Conservation (phyloP, 2,113 vertebrate genomes). For the Eclectus roratus region DNA sequence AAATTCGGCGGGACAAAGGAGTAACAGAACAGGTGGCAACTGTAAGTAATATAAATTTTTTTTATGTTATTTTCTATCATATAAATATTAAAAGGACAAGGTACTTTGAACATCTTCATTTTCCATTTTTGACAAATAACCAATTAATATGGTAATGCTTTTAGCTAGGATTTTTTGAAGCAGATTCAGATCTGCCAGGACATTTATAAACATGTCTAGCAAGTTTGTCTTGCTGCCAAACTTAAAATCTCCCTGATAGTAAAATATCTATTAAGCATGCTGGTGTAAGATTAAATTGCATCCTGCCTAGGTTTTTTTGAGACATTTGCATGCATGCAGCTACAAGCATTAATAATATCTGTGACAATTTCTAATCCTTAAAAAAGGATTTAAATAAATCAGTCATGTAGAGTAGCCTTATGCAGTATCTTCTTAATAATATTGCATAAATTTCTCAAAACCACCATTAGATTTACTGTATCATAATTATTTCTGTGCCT, state of each 20-base stretch:
- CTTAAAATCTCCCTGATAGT: constrained; percentile 43
- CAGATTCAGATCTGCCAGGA: constrained; percentile 43
- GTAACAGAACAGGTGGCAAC: constrained; percentile 77
- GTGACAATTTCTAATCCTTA: constrained; percentile 10
- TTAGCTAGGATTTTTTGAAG: constrained; percentile 28
- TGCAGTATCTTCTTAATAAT: background rate
- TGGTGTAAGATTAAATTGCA: constrained; percentile 28
- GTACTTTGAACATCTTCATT: constrained; percentile 19
- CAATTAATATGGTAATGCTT: constrained; percentile 37
- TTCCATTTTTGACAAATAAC: constrained; percentile 36
- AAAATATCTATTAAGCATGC: constrained; percentile 31
- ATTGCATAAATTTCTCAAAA: background rate
- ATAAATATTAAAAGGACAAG: background rate
- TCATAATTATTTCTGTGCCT: background rate
- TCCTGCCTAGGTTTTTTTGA: constrained; percentile 1
- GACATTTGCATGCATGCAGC: background rate
- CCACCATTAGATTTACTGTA: background rate
- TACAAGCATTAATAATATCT: constrained; percentile 23
- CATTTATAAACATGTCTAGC: constrained; percentile 46
- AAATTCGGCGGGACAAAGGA: constrained; percentile 76
- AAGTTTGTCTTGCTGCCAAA: constrained; percentile 49
- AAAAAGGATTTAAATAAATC: constrained; percentile 25
- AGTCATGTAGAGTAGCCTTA: background rate
- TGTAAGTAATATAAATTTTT: constrained; percentile 78
- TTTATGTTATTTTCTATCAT: background rate